Conservation (phyloP, 2,113 vertebrate species). For the Pantherophis guttatus region DNA sequence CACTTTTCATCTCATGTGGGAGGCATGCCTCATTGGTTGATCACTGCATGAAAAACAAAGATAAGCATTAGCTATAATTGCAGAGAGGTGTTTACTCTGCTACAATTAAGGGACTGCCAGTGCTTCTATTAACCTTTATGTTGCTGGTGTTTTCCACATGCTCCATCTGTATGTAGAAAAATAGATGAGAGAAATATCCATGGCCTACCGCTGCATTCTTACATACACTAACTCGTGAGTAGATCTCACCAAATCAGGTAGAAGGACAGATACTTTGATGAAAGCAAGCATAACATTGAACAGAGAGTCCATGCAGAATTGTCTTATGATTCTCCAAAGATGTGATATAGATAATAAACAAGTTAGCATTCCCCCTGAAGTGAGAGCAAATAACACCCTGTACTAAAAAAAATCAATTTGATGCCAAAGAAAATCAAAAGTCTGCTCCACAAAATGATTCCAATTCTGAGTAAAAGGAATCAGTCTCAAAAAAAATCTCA, state of each 20-base stretch:
- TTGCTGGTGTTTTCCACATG: slow-evolving; percentile 65
- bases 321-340: not conserved
- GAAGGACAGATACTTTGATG: not conserved
- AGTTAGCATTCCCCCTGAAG: not conserved
- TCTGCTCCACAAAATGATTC: not conserved
- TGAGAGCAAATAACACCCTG: not conserved
- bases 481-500: not conserved
- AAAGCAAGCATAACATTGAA: not conserved
- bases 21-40: slow-evolving; percentile 55
- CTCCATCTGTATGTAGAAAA: slow-evolving; percentile 45
- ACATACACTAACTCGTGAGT: not conserved
- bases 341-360: not conserved
- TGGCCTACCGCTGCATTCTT: not conserved
- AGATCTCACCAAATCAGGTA: not conserved
- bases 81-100: slow-evolving; percentile 61
- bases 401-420: not conserved
- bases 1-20: slow-evolving; percentile 54
- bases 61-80: slow-evolving; percentile 70
- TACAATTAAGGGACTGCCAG: slow-evolving; percentile 69
- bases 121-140: slow-evolving; percentile 71
- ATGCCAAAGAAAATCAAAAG: not conserved
- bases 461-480: not conserved
- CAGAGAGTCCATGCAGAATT: not conserved
- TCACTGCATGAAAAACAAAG: slow-evolving; percentile 61
- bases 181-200: slow-evolving; percentile 38